These are phyloP conservation scores for Callionymus lyra DNA, from an alignment of 2,113 vertebrate species.

Conservation along the genomic window DNA sequence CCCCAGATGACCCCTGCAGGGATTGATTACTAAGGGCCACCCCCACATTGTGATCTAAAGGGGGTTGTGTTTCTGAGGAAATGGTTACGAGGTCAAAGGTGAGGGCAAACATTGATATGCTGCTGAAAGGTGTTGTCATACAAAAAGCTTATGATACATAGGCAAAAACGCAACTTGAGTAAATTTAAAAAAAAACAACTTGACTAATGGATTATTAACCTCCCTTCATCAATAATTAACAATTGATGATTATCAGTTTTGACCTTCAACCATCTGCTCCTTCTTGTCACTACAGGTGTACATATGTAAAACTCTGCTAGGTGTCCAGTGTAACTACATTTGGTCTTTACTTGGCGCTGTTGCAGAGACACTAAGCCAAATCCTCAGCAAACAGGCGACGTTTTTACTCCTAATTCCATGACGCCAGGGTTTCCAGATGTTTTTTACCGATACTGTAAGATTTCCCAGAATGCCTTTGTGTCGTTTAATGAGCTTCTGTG, in stretches of 20 bases:
- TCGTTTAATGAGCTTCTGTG: constrained; percentile 7
- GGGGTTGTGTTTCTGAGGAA: constrained; percentile 21
- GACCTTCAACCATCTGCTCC: too few species aligned
- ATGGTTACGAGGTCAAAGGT: constrained; percentile 35
- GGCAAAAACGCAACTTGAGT: not conserved
- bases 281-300: too few species aligned
- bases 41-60: constrained; percentile 29
- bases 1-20: constrained; percentile 4
- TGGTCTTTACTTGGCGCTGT: too few species aligned
- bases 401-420: too few species aligned
- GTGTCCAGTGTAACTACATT: too few species aligned
- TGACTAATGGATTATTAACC: too few species aligned
- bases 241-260: too few species aligned
- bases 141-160: constrained; percentile 4
- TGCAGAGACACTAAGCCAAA: constrained; percentile 2
- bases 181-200: too few species aligned
- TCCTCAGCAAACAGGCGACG: not conserved
- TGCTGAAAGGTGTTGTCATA: constrained; percentile 11
- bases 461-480: constrained; percentile 14
- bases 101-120: constrained; percentile 35
- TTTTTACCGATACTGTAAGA: constrained; percentile 8
- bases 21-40: constrained; percentile 8
- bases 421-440: not conserved
- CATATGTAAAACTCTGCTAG: too few species aligned
- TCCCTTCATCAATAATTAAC: too few species aligned